Conservation (phyloP, 1,140 invertebrate species). For the Epicauta chinensis region DNA sequence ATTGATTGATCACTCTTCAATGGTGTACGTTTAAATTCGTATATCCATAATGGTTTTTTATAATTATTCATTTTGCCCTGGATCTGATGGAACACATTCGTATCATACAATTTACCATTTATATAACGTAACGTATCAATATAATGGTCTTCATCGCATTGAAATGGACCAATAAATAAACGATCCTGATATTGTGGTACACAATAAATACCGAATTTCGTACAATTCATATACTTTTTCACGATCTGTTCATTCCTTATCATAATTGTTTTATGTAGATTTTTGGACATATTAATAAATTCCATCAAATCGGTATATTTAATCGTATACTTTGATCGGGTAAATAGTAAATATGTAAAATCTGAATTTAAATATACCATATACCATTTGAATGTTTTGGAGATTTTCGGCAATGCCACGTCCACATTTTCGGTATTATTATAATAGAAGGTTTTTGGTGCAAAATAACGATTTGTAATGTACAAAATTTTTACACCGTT, state of each 20-base stretch:
- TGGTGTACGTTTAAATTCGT: not conserved
- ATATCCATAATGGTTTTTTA: conserved; percentile 9
- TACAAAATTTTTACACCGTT: conserved; percentile 17
- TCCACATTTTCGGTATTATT: conserved; percentile 1
- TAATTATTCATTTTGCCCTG: conserved; percentile 6
- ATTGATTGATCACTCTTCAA: too few species aligned
- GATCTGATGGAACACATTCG: conserved; percentile 23
- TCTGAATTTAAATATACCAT: conserved; percentile 31
- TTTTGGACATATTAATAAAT: conserved; percentile 23
- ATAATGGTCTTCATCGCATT: conserved; percentile 16
- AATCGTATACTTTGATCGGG: conserved; percentile 25
- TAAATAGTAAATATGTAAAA: conserved; percentile 28
- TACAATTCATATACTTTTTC: conserved; percentile 5
- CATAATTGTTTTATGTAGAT: conserved; percentile 20
- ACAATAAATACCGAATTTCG: conserved; percentile 30
- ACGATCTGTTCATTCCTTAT: conserved; percentile 17
- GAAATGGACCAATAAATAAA: conserved; percentile 34
- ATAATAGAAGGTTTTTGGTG: not conserved
- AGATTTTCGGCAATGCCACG: conserved; percentile 18
- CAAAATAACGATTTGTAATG: conserved; percentile 15
- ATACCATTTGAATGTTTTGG: conserved; percentile 25
- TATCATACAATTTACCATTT: conserved; percentile 25
- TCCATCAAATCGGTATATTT: conserved; percentile 31
- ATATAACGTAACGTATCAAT: conserved; percentile 29
- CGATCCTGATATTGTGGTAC: conserved; percentile 23